Percentiles rank a stretch among this genome's conserved stretches.
Evolutionary conservation across 2,888 invertebrate genomes (phyloP).

Genomic region (Heteromyza rotundicornis): DNA sequence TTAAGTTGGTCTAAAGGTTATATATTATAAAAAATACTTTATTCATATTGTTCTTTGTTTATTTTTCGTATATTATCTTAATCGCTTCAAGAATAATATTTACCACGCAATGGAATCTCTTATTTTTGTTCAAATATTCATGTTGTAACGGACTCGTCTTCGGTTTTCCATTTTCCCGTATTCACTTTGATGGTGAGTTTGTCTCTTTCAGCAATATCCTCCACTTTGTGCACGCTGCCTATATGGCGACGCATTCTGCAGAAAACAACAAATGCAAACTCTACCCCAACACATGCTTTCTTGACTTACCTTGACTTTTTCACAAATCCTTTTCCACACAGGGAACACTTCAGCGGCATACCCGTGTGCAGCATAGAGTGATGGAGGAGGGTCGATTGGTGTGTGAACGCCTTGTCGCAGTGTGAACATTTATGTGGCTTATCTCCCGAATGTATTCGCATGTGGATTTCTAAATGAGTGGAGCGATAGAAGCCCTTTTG

Average conservation of each 20-base stretch:
- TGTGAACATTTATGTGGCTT: slow-evolving; percentile 33
- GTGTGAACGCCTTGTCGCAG: slow-evolving; percentile 31
- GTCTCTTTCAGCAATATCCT: slow-evolving; percentile 17
- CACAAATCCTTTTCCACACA: slow-evolving; percentile 26
- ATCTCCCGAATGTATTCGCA: slow-evolving; percentile 38
- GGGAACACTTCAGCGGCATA: slow-evolving; percentile 24
- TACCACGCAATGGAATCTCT: no score
- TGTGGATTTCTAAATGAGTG: slow-evolving; percentile 34
- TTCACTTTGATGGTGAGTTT: slow-evolving; percentile 22
- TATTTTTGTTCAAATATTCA: no score
- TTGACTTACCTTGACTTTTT: background rate
- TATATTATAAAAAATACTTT: no score
- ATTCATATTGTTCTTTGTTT: no score
- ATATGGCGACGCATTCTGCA: slow-evolving; percentile 25
- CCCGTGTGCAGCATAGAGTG: slow-evolving; percentile 27
- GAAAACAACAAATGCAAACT: background rate
- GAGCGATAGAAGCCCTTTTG: slow-evolving; percentile 33
- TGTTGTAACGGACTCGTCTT: no score
- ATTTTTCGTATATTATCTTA: no score
- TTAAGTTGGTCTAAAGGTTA: no score
- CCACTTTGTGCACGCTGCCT: slow-evolving; percentile 25
- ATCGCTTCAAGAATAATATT: no score
- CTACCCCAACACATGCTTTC: background rate
- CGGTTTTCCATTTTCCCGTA: slow-evolving; percentile 20
- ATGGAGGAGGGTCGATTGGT: slow-evolving; percentile 23